These are phyloP conservation scores for Phengaris arion DNA, from an alignment of 2,888 invertebrate genomes.

Conservation along the genomic window DNA sequence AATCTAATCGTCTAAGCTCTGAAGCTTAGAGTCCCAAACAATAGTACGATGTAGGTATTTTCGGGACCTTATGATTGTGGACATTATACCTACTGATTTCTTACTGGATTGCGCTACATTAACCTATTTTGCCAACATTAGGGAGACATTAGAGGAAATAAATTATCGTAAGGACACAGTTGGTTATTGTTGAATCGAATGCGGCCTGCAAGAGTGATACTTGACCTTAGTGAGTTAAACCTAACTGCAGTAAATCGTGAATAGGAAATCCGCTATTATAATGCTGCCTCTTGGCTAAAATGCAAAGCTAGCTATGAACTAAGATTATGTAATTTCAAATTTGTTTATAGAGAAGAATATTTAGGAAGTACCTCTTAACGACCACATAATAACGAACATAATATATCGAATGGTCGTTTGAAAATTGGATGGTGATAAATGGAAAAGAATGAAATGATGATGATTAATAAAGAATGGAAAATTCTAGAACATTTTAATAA, in stretches of 20 bases:
- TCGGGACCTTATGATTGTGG: too few relatives aligned
- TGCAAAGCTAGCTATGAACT: neutral
- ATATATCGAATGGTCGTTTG: neutral
- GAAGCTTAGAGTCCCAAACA: too few relatives aligned
- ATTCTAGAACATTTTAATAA: constrained; percentile 1
- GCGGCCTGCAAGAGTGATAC: neutral
- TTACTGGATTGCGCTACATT: too few relatives aligned
- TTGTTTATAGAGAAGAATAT: too few relatives aligned
- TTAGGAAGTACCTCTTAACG: too few relatives aligned
- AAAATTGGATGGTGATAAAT: neutral
- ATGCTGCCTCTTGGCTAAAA: neutral
- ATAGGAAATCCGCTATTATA: neutral
- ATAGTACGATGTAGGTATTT: too few relatives aligned
- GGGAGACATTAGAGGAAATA: neutral
- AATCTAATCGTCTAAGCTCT: too few relatives aligned
- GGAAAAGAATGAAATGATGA: neutral
- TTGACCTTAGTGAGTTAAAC: neutral
- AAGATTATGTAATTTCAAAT: too few relatives aligned
- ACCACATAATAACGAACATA: too few relatives aligned
- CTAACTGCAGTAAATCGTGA: neutral
- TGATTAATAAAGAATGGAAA: neutral
- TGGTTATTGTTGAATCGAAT: neutral
- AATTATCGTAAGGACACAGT: neutral
- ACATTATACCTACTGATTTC: too few relatives aligned
- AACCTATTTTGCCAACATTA: neutral